These are phyloP conservation scores for Lycaena phlaeas DNA, from an alignment of 2,888 invertebrate genomes.

Conservation along the genomic window DNA sequence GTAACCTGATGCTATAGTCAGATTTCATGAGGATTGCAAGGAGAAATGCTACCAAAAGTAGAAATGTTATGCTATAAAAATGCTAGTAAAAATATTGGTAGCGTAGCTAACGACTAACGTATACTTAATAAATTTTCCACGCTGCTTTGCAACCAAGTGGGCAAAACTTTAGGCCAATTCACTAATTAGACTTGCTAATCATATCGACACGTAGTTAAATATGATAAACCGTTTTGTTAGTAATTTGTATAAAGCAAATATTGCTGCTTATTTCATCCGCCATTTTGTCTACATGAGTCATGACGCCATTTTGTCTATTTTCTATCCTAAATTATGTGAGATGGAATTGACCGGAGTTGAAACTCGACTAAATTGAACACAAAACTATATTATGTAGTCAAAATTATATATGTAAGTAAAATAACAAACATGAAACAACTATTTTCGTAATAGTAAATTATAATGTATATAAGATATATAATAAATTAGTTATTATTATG, in stretches of 20 bases:
- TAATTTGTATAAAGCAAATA: neutral
- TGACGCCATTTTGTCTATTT: neutral
- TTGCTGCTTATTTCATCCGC: neutral
- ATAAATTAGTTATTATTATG: neutral
- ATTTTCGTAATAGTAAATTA: slow-evolving; percentile 5
- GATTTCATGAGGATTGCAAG: no score
- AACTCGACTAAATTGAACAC: neutral
- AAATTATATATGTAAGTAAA: neutral
- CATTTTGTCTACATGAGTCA: neutral
- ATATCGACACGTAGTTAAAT: no score
- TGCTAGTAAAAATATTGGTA: no score
- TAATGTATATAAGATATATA: neutral
- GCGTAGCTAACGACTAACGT: no score
- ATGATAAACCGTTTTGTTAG: no score
- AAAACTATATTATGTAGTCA: neutral
- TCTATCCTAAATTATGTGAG: neutral
- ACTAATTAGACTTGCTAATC: no score
- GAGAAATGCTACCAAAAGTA: no score
- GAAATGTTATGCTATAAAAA: no score
- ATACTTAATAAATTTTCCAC: no score
- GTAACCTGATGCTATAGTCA: no score
- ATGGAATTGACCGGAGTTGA: neutral
- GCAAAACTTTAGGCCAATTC: no score
- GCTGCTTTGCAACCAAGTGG: no score
- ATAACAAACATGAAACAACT: neutral